Evolutionary conservation across 2,113 vertebrate species (phyloP).

Genomic region (Archocentrus centrarchus): DNA sequence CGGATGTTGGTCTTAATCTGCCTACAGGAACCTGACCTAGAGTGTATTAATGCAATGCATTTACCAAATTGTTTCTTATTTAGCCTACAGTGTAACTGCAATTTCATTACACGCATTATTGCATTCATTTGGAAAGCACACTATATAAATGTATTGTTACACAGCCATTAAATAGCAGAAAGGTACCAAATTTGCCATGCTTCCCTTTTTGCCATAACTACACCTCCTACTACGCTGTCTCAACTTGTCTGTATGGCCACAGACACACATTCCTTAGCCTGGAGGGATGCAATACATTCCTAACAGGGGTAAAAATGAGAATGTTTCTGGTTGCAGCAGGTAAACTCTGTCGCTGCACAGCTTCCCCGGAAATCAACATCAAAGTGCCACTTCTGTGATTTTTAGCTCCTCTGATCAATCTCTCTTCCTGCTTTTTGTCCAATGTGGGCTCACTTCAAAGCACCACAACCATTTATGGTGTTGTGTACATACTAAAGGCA

Average conservation of each 20-base stretch:
- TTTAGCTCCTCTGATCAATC: background rate
- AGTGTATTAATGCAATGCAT: conserved; percentile 16
- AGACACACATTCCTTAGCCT: conserved; percentile 77
- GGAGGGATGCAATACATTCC: conserved; percentile 47
- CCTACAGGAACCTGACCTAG: background rate
- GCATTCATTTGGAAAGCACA: background rate
- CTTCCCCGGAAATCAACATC: background rate
- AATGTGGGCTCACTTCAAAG: conserved; percentile 55
- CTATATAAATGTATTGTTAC: background rate
- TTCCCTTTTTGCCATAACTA: conserved; percentile 3
- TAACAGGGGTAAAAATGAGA: background rate
- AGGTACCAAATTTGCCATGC: background rate
- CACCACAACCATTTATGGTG: conserved; percentile 77
- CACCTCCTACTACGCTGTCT: conserved; percentile 44
- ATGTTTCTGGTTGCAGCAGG: background rate
- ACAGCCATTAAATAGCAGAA: background rate
- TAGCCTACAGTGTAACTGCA: background rate
- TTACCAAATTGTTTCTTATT: conserved; percentile 35
- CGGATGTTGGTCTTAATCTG: conserved; percentile 3
- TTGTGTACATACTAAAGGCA: conserved; percentile 34
- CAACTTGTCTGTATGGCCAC: conserved; percentile 58
- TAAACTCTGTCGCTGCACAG: background rate
- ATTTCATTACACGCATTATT: background rate
- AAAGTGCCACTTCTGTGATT: background rate
- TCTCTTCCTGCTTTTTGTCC: conserved; percentile 67